Evolutionary conservation across 2,888 invertebrate species (phyloP), one percentile per base, ranked within the genome.

Genomic region (Lottia scabra): DNA sequence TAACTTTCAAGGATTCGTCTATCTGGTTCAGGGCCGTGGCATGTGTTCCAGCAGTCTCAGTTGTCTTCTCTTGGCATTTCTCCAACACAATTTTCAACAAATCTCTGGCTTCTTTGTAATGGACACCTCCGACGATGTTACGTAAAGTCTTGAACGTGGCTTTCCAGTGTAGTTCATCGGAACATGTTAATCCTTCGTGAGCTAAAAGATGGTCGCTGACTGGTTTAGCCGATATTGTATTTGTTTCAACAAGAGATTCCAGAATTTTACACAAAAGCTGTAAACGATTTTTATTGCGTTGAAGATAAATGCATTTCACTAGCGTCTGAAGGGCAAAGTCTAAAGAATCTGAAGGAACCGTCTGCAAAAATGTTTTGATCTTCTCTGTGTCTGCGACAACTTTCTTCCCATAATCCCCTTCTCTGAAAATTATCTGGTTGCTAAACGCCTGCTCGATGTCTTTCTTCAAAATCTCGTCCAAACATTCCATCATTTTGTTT

Each of bases 151-250:
- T 92, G 88, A 98, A 97, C 85, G 95, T 93, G 89, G 95, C 94
- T 68, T 95, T 93, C 97, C 98, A 98, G 90, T 95, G 96, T 79
- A 95, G 94, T 78, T 94, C 93, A 88, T 95, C 94, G 78, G 93
- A 92, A 87, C 94, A 94, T 5, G 92, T 91, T n/a, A 98, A 91
- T 86, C 95, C 94, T 71, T 97, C 96, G 88, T 94, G 95, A 23
- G 92, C 93, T 70, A 98, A 91, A 71, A 98, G 93, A 81, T 94
- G 93, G 87, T 97, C 97, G 89, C 97, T 97, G 0, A 97, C 93
- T 48, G 78, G 67, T 75, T 85, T 87, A 66, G 56, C 56, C 13
- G 56, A 56, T 8, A 96, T 90, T 16, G 93, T 91, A 84, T 93
- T 94, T 48, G 91, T 92, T 70, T 93, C 92, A 0, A 96, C 95